Conservation (phyloP, 1,140 invertebrate species). For the Drosophila obscura region DNA sequence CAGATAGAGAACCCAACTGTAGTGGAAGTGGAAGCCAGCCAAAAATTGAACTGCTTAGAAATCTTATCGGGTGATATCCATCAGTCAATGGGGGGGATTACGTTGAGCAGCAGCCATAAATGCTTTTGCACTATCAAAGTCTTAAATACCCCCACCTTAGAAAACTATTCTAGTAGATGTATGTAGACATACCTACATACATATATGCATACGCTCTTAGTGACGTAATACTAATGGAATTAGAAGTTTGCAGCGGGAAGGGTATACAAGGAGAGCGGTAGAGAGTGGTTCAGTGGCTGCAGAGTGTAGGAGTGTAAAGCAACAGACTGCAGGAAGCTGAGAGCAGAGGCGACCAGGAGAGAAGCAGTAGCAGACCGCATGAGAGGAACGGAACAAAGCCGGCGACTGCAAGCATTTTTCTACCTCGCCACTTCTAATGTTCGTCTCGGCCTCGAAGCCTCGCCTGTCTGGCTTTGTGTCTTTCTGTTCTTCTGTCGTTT, state of each 20-base stretch:
- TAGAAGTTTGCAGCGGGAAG: too few relatives aligned
- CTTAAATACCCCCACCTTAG: not conserved
- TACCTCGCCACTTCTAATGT: slow-evolving; percentile 34
- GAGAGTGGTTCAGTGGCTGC: slow-evolving; percentile 4
- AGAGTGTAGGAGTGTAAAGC: slow-evolving; percentile 7
- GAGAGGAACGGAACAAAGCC: slow-evolving; percentile 14
- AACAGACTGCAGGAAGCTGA: not conserved
- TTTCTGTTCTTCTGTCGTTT: slow-evolving; percentile 15
- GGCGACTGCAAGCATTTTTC: slow-evolving; percentile 25
- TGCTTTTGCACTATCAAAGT: slow-evolving; percentile 38
- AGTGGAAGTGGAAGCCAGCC: not conserved
- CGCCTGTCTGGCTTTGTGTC: not conserved
- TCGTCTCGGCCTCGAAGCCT: slow-evolving; percentile 8
- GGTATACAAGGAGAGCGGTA: too few relatives aligned
- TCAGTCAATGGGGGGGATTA: slow-evolving; percentile 32
- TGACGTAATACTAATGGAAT: slow-evolving; percentile 29
- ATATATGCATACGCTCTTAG: slow-evolving; percentile 8
- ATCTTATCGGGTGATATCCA: slow-evolving; percentile 33
- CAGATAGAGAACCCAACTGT: not conserved
- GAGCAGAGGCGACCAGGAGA: not conserved
- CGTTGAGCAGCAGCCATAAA: slow-evolving; percentile 23
- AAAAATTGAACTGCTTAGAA: not conserved
- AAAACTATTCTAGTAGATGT: slow-evolving; percentile 12
- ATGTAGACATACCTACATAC: not conserved
- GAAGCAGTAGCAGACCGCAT: not conserved